These are phyloP conservation scores for Drosophila albomicans DNA, from an alignment of 1,140 invertebrate species.

Conservation along the genomic window DNA sequence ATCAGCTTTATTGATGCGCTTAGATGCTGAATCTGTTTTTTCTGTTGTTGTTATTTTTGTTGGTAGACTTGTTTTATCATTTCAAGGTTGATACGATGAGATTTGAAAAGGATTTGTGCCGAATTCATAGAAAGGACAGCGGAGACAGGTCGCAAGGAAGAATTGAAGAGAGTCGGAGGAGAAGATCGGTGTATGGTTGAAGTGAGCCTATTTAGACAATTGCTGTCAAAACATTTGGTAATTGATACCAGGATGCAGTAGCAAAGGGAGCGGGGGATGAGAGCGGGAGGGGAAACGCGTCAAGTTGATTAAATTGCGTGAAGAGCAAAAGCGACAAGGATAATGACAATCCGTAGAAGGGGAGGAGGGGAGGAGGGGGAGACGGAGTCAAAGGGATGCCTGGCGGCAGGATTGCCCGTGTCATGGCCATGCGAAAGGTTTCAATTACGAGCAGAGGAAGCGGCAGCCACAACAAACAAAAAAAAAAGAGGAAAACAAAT, in stretches of 20 bases:
- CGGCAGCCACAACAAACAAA: conserved; percentile 24
- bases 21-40: not conserved
- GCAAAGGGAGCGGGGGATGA: not conserved
- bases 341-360: conserved; percentile 38
- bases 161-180: not conserved
- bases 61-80: not conserved
- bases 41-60: not conserved
- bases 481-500: not conserved
- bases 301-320: conserved; percentile 80
- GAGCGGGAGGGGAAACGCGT: conserved; percentile 53
- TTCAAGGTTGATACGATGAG: not conserved
- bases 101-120: not conserved
- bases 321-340: conserved; percentile 59
- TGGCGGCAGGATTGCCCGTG: conserved; percentile 58
- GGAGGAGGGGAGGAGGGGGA: too few species aligned
- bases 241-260: conserved; percentile 63
- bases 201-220: conserved; percentile 75
- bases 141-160: not conserved
- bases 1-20: conserved; percentile 10
- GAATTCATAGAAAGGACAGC: conserved; percentile 7
- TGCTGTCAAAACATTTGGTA: conserved; percentile 84
- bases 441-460: conserved; percentile 73
- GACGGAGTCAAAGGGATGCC: conserved; percentile 62
- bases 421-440: conserved; percentile 66
- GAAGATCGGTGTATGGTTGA: conserved; percentile 7